Evolutionary conservation across 2,888 invertebrate species (phyloP).

Genomic region (Agrochola lota): DNA sequence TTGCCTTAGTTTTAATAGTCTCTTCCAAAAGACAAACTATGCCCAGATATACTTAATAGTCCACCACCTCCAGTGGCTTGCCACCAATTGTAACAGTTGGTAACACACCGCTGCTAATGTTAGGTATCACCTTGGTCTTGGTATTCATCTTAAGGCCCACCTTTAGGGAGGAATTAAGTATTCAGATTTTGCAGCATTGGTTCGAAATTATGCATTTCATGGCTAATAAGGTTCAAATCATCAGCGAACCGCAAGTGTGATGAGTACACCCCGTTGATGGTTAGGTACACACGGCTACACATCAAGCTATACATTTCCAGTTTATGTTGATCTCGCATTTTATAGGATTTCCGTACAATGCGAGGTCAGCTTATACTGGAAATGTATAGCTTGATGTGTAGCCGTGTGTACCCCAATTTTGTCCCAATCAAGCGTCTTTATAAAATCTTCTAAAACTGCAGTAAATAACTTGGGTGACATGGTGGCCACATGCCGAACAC

Average conservation of each 20-base stretch:
- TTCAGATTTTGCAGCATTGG: not conserved
- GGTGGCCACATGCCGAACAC: not conserved
- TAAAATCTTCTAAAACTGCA: not conserved
- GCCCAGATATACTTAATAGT: not conserved
- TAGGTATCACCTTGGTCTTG: not conserved
- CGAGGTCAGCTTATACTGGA: no score
- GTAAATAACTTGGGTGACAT: not conserved
- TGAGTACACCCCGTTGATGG: not conserved
- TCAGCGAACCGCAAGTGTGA: no score
- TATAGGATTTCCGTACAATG: no score
- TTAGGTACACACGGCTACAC: no score
- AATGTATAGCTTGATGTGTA: no score
- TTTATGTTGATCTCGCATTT: no score
- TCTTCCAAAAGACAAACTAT: not conserved
- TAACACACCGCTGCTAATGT: not conserved
- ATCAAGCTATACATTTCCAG: no score
- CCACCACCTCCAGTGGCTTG: not conserved
- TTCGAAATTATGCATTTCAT: not conserved
- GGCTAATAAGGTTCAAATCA: not conserved
- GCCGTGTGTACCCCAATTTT: not conserved
- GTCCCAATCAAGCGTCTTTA: not conserved
- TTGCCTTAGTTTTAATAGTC: not conserved
- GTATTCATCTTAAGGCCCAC: not conserved
- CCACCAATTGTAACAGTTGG: not conserved
- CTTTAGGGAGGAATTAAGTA: not conserved